A percentile compares a stretch with the other conserved stretches of the same genome.
Conservation (phyloP, 2,797 vertebrate species). For the Tamandua tetradactyla region DNA sequence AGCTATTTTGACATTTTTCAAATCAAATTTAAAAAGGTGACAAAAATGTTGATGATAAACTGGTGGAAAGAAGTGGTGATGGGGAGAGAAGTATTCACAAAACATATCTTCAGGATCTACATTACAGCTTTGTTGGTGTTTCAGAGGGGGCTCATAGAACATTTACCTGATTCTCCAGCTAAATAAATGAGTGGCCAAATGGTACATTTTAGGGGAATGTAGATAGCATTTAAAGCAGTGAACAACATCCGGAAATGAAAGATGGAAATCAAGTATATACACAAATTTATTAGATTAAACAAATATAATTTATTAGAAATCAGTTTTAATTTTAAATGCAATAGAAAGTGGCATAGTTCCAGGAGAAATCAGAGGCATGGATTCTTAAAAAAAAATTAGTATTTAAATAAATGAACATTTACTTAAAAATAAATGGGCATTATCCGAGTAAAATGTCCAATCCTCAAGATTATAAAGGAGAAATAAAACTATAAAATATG, state of each 20-base stretch:
- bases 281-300: background rate
- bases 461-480: background rate
- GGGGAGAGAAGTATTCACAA: background rate
- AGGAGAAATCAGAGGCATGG: background rate
- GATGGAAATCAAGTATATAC: background rate
- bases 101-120: background rate
- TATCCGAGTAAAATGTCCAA: background rate
- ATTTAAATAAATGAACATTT: background rate
- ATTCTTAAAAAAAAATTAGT: background rate
- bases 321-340: background rate
- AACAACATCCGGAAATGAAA: background rate
- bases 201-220: background rate
- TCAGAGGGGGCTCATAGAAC: background rate
- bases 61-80: no score
- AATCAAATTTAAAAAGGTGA: background rate
- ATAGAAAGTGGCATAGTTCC: background rate
- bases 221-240: background rate
- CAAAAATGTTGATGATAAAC: background rate
- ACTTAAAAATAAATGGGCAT: background rate
- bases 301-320: background rate
- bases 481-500: background rate
- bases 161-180: background rate
- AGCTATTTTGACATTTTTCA: slow-evolving; percentile 3
- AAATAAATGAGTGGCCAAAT: slow-evolving; percentile 10
- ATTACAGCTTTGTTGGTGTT: background rate